These are phyloP conservation scores for Callorhinus ursinus DNA, from an alignment of 2,113 vertebrate species.

Conservation along the genomic window DNA sequence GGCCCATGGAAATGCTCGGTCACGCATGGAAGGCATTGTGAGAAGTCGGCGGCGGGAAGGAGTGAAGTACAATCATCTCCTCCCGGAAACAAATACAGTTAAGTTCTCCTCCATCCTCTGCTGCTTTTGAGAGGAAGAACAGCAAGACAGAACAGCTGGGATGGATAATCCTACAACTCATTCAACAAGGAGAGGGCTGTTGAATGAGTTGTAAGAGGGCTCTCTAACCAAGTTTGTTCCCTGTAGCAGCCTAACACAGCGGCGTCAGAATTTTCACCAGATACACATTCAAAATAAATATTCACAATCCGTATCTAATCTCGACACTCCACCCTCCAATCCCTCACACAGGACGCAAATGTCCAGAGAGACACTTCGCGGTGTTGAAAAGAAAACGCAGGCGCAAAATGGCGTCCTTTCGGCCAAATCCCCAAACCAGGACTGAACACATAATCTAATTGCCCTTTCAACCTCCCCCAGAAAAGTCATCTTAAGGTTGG, in stretches of 20 bases:
- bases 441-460: background rate
- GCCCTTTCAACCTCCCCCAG: background rate
- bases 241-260: background rate
- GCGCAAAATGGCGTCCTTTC: background rate
- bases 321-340: background rate
- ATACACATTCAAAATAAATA: background rate
- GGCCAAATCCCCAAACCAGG: background rate
- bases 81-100: background rate
- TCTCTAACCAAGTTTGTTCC: background rate
- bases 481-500: background rate
- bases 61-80: background rate
- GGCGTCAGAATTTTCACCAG: background rate
- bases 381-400: background rate
- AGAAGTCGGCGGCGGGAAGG: fast-evolving
- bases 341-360: background rate
- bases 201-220: too few relatives aligned
- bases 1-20: background rate
- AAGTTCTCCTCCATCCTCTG: background rate
- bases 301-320: background rate
- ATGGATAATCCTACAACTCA: background rate
- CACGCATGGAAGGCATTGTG: fast-evolving
- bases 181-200: background rate
- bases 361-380: background rate
- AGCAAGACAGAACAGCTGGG: background rate
- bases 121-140: background rate